Conservation (phyloP, 2,888 invertebrate genomes). For the Platycheirus albimanus region DNA sequence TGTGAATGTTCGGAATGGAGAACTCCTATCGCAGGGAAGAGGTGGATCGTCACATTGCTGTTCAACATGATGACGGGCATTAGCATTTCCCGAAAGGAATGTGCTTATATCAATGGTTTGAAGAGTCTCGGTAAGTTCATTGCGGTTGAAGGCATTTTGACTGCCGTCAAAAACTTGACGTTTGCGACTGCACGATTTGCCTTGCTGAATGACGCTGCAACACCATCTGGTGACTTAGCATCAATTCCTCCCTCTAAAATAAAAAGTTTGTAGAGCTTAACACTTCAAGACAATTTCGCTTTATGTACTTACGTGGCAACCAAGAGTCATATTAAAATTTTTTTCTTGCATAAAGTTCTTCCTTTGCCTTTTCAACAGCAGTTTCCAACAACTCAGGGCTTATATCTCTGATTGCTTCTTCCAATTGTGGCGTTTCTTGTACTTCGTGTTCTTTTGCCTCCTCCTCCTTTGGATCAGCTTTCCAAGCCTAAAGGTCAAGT, state of each 20-base stretch:
- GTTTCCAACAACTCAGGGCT: constrained; percentile 88
- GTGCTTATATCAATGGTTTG: constrained; percentile 91
- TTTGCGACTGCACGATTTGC: constrained; percentile 91
- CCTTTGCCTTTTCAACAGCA: constrained; percentile 91
- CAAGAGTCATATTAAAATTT: constrained; percentile 92
- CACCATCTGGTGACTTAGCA: constrained; percentile 93
- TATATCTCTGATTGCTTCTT: constrained; percentile 86
- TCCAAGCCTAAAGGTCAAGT: constrained; percentile 88
- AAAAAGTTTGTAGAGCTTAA: not conserved
- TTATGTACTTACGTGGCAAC: constrained; percentile 87
- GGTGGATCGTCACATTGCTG: constrained; percentile 86
- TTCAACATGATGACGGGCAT: constrained; percentile 66
- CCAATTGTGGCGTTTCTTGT: constrained; percentile 79
- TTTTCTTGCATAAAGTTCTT: constrained; percentile 89
- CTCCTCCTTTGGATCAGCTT: constrained; percentile 83
- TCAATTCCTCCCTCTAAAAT: constrained; percentile 90
- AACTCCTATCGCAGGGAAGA: constrained; percentile 88
- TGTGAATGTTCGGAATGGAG: constrained; percentile 88
- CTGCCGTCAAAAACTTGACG: constrained; percentile 89
- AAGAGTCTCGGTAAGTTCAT: constrained; percentile 89
- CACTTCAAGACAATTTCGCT: too few relatives aligned
- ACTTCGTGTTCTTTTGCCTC: constrained; percentile 79
- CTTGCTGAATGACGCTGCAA: constrained; percentile 94
- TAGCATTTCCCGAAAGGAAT: constrained; percentile 84
- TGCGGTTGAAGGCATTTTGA: constrained; percentile 83